Conservation (phyloP, 2,888 invertebrate genomes). For the Pyrgus malvae region DNA sequence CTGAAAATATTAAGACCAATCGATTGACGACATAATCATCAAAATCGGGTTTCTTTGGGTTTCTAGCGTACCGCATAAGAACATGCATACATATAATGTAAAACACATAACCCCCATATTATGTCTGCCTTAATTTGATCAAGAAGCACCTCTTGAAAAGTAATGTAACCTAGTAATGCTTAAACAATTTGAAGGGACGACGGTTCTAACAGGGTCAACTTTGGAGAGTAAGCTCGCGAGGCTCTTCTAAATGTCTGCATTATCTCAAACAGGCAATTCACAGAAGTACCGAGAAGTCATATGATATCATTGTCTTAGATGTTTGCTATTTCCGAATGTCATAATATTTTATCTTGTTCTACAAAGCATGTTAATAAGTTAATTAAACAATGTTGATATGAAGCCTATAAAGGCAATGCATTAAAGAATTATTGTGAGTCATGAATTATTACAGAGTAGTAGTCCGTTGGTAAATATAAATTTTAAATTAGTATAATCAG, state of each 20-base stretch:
- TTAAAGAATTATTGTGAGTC: no score
- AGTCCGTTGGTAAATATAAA: no score
- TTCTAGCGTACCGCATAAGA: no score
- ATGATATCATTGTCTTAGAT: slow-evolving; percentile 12
- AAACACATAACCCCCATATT: no score
- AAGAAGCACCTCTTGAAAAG: slow-evolving; percentile 1
- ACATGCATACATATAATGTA: no score
- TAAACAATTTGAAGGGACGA: slow-evolving; percentile 30
- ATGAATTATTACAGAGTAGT: no score
- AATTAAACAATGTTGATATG: no score
- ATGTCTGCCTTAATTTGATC: neutral
- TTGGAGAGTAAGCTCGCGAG: slow-evolving; percentile 32
- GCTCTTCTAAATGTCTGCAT: slow-evolving; percentile 38
- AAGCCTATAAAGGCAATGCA: no score
- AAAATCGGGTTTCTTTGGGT: no score
- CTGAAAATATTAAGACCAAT: no score
- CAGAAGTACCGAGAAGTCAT: slow-evolving; percentile 20
- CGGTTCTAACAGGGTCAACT: slow-evolving; percentile 23
- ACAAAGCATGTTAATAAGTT: neutral
- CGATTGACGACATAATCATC: no score
- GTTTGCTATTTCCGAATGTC: slow-evolving; percentile 9
- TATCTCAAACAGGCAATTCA: slow-evolving; percentile 38
- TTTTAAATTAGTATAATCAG: no score
- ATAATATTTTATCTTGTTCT: neutral
- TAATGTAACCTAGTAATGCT: slow-evolving; percentile 18